A percentile compares a stretch with the other conserved stretches of the same genome.
phyloP scores from a whole-genome alignment of 2,888 invertebrate genomes.

The Hypselothyrea guttata region DNA sequence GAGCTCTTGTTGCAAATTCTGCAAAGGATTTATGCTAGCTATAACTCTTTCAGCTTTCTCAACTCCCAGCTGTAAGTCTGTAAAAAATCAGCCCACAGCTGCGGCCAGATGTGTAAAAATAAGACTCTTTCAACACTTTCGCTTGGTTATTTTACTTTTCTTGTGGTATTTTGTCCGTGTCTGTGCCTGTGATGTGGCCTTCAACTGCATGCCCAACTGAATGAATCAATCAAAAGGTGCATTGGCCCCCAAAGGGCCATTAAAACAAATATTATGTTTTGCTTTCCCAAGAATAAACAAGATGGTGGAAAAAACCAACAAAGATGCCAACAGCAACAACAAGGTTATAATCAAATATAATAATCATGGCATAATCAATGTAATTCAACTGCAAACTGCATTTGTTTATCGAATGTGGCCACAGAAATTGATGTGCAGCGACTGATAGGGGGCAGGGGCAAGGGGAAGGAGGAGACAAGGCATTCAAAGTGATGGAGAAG shows the following conservation, averaged over 20 bases:
- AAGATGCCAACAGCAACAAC: neutral
- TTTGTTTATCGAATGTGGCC: conserved; percentile 64
- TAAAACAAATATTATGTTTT: conserved; percentile 46
- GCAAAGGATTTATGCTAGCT: no score
- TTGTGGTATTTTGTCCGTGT: no score
- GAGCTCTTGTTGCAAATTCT: no score
- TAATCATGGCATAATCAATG: conserved; percentile 71
- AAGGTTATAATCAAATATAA: conserved; percentile 58
- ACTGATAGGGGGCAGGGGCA: no score
- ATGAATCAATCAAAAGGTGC: conserved; percentile 53
- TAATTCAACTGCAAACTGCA: conserved; percentile 62
- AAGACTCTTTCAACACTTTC: conserved; percentile 45
- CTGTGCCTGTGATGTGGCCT: conserved; percentile 31
- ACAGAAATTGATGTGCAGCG: conserved; percentile 27
- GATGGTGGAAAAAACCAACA: conserved; percentile 3
- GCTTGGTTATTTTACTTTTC: conserved; percentile 17
- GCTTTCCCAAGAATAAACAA: conserved; percentile 64
- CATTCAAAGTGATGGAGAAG: neutral
- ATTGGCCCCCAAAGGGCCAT: conserved; percentile 30
- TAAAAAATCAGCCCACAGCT: conserved; percentile 21
- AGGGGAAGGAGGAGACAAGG: neutral
- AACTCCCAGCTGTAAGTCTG: neutral
- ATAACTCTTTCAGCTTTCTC: no score
- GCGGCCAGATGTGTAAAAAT: conserved; percentile 35
- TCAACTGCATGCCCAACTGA: conserved; percentile 19